These are phyloP conservation scores for Acleris holmiana DNA, from an alignment of 2,888 invertebrate genomes.

Conservation along the genomic window DNA sequence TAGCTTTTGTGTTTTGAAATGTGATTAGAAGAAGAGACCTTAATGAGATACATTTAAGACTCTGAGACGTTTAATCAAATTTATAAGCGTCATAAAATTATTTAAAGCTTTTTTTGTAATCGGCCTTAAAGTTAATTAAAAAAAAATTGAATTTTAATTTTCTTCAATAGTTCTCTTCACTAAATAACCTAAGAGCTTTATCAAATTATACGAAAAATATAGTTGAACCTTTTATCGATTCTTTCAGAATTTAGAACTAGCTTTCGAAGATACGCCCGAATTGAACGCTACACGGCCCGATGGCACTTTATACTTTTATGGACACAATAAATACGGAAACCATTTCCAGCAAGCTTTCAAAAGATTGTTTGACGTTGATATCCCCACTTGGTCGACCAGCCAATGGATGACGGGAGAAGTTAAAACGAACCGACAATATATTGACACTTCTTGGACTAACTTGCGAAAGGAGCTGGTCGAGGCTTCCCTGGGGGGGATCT, in stretches of 20 bases:
- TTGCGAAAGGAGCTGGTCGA: constrained; percentile 78
- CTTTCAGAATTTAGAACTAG: constrained; percentile 65
- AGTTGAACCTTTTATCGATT: constrained; percentile 36
- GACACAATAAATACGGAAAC: constrained; percentile 85
- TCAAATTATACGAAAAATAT: no score
- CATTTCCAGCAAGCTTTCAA: constrained; percentile 62
- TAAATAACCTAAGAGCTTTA: no score
- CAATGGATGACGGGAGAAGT: constrained; percentile 64
- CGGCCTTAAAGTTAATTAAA: no score
- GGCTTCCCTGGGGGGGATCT: constrained; percentile 77
- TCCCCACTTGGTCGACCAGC: constrained; percentile 59
- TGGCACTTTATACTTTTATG: constrained; percentile 63
- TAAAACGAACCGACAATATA: constrained; percentile 75
- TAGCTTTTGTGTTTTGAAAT: no score
- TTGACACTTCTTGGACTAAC: constrained; percentile 84
- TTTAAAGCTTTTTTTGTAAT: no score
- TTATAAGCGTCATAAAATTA: background rate
- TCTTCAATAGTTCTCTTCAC: no score
- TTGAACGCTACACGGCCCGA: constrained; percentile 72
- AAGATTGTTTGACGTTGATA: constrained; percentile 46
- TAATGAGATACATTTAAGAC: no score
- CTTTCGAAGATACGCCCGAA: constrained; percentile 76
- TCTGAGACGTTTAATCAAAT: background rate
- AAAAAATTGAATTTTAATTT: no score
- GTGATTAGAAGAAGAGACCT: no score